Evolutionary conservation across 1,140 invertebrate genomes (phyloP), one percentile per base, ranked within the genome.

Genomic region (Oreohelix idahoensis): DNA sequence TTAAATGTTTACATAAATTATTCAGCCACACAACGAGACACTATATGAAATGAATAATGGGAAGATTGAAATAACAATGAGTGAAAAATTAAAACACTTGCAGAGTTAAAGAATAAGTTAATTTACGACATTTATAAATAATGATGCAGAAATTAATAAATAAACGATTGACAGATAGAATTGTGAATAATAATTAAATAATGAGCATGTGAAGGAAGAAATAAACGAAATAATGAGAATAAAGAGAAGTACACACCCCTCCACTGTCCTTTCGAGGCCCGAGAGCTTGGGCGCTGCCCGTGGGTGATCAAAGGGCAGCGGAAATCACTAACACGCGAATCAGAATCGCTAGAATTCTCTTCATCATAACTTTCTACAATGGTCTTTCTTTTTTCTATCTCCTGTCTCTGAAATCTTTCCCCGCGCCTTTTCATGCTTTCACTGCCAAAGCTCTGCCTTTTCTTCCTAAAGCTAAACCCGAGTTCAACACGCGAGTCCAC

Each of bases 341-440:
- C 69, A 0, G 29, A 45, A 42, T 42, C 38, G 42, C 39, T 70
- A 0, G 53, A 58, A n/a, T 58, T 58, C 17, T 66, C 53, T 23
- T 0, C 36, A 5, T 35, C 69, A 20, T 51, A 70, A 36, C 39
- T 53, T 26, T 79, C 77, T 29, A 49, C n/a, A 10, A 69, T 26
- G 1, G 77, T 69, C 15, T 58, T 66, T 20, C 77, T 13, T 39
- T 66, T 79, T 53, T 79, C 77, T 15, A 79, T 79, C 39, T 79
- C 77, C 58, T 39, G 53, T 20, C 77, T 35, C 35, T 79, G 77
- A n/a, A 79, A 79, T 26, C 77, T 38, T 42, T 79, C 77, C 15
- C 77, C 77, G 1, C 77, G 51, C 35, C 63, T 26, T 32, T 78
- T 83, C 45, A 69, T 49, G 5, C 58, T 66, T 49, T 77, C 81